Base-by-base conservation (phyloP, 2,888 invertebrate species). In the Stenodema calcarata region DNA sequence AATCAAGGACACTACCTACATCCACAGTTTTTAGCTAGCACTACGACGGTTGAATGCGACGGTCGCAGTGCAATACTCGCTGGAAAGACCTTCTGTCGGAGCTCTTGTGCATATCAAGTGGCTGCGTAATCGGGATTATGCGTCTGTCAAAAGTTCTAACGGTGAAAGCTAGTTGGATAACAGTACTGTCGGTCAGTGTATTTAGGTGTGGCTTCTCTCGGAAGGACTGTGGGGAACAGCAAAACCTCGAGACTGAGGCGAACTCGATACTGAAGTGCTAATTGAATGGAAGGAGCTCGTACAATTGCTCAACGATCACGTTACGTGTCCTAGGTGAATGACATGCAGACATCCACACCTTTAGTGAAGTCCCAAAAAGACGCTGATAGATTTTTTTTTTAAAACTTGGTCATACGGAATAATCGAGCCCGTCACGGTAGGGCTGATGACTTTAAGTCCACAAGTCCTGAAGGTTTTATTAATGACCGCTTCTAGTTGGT, bases 81-180 rank as follows among this genome's bases (percentile, higher is more conserved):
- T 62, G 62, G 62, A 62, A 62, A 23, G 62, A 0, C 62, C 23
- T 62, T 62, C 23, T 62, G 62, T 11, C 23, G 62, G 6, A 62
- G 62, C 62, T 62, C 62, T 62, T 62, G 23, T 62, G 62, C 62
- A 62, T 62, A 62, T 62, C 62, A 62, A 62, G 62, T 62, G 62
- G 23, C 62, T 62, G 73, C 73, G 73, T 73, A 73, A 73, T 73
- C 73, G 73, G 35, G 35, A 73, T 73, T 73, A 73, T 73, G 73
- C 73, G 41, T 73, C 28, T 73, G 73, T 73, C 73, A 73, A 73
- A 73, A 73, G 73, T 73, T 18, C 16, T 7, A 73, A 73, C 35
- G 73, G 73, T 73, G 73, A 73, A 73, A 73, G 73, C 73, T 62
- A 62, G 62, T 62, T 62, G 62, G 62, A 23, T 23, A 62, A 62